Conservation (phyloP, 2,888 invertebrate species). For the Oxystoma pomonae region DNA sequence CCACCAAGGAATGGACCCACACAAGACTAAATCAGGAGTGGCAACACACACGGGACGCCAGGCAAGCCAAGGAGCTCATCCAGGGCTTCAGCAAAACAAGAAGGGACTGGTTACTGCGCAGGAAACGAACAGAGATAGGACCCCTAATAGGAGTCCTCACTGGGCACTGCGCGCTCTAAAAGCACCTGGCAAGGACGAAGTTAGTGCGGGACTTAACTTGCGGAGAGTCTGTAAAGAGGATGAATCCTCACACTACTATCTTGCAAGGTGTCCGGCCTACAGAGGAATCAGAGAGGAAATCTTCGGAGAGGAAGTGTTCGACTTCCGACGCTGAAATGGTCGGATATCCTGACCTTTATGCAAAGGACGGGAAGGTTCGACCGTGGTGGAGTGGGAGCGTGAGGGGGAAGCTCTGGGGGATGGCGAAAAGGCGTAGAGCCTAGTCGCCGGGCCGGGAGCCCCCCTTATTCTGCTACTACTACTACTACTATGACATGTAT, state of each 20-base stretch:
- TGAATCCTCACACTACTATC: not conserved
- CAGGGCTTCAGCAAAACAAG: not conserved
- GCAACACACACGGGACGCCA: not conserved
- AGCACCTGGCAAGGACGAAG: not conserved
- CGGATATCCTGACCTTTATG: not conserved
- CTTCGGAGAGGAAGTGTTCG: not conserved
- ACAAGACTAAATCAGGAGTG: not conserved
- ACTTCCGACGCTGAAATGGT: not conserved
- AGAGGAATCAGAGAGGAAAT: not conserved
- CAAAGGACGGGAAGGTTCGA: not conserved
- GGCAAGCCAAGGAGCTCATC: not conserved
- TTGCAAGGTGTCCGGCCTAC: not conserved
- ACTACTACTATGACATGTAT: too few species aligned
- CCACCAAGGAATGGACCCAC: not conserved
- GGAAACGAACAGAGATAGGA: not conserved
- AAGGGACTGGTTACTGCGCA: not conserved
- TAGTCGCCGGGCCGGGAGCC: too few species aligned
- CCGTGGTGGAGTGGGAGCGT: too few species aligned
- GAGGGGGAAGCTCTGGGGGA: too few species aligned
- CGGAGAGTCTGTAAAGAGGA: not conserved
- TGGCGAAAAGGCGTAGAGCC: too few species aligned
- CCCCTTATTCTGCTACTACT: too few species aligned
- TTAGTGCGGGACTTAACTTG: not conserved
- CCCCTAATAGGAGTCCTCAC: not conserved
- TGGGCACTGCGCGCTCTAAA: not conserved